Evolutionary conservation across 1,140 invertebrate genomes (phyloP).

Genomic region (Helicoverpa zea): DNA sequence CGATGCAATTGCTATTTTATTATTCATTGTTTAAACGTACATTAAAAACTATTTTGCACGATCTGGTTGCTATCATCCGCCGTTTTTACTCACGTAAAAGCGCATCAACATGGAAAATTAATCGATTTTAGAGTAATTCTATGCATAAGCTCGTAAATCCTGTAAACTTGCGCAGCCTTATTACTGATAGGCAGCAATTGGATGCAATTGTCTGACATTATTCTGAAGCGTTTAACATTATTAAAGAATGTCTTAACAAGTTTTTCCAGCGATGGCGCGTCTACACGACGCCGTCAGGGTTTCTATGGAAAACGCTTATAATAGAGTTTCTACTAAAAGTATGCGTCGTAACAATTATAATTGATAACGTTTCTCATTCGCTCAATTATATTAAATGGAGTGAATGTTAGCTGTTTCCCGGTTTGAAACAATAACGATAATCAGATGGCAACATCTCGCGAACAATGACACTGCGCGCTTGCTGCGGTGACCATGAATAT

Average conservation of each 20-base stretch:
- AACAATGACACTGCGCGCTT: conserved; percentile 80
- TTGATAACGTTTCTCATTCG: conserved; percentile 82
- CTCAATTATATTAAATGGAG: conserved; percentile 84
- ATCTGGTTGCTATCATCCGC: conserved; percentile 40
- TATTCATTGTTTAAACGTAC: conserved; percentile 52
- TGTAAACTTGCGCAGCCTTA: not conserved
- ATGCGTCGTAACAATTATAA: conserved; percentile 73
- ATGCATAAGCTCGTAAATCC: not conserved
- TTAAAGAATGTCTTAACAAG: not conserved
- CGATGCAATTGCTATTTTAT: conserved; percentile 42
- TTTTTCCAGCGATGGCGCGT: not conserved
- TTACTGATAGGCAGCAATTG: not conserved
- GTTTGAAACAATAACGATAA: conserved; percentile 83
- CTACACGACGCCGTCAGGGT: not conserved
- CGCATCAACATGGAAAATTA: conserved; percentile 14
- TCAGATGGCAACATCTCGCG: conserved; percentile 79
- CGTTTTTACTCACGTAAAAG: conserved; percentile 3
- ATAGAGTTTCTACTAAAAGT: conserved; percentile 48
- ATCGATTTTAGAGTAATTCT: not conserved
- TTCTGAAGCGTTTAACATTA: not conserved
- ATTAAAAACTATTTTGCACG: conserved; percentile 46
- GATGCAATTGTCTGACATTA: not conserved
- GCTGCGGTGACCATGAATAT: conserved; percentile 61
- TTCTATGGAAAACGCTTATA: conserved; percentile 41
- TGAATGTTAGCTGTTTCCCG: conserved; percentile 82